Evolutionary conservation across 2,888 invertebrate species (phyloP), one percentile per base, ranked within the genome.

Genomic region (Petrophora chlorosata): DNA sequence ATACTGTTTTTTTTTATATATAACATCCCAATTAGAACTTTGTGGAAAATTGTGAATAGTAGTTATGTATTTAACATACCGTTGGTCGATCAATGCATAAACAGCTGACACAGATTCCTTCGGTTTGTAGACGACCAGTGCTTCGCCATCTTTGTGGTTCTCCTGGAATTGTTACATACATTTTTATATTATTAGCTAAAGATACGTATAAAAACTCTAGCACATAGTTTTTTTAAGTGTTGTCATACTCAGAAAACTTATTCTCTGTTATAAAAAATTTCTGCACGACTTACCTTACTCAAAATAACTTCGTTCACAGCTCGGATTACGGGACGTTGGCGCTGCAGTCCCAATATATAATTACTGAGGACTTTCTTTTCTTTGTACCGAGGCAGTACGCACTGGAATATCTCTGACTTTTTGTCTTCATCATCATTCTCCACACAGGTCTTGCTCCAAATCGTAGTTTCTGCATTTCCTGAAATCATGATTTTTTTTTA

Each of bases 331-430:
- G 5, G 3, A 0, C 8, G 17, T 2, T 15, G 3, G 3, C 3
- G 2, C 0, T 22, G 7, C 0, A 15, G 2, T 4, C 61, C 65
- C 0, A 34, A 10, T 1, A 50, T 57, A 16, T 61, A 79, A 0
- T 56, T 63, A 0, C 66, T 63, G 2, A 85, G 36, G 0, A 74
- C 40, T 34, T 73, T 81, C 36, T 77, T 84, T 59, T 88, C 86
- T n/a, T 76, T 70, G 41, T 79, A 89, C 16, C 76, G 76, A 0
- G 89, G 89, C 1, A 89, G 60, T 0, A 84, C 68, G 8, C 80
- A 72, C 25, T 86, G 82, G 23, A 81, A 72, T 33, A 81, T 74
- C 46, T 85, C 87, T 0, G 83, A 79, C 38, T 82, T 85, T 23
- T 70, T 76, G 1, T 76, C 72, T 0, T 79, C 76, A 0, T 70